A percentile compares a stretch with the other conserved stretches of the same genome.
Conservation (phyloP, 2,113 vertebrate species). For the Todiramphus chloris region DNA sequence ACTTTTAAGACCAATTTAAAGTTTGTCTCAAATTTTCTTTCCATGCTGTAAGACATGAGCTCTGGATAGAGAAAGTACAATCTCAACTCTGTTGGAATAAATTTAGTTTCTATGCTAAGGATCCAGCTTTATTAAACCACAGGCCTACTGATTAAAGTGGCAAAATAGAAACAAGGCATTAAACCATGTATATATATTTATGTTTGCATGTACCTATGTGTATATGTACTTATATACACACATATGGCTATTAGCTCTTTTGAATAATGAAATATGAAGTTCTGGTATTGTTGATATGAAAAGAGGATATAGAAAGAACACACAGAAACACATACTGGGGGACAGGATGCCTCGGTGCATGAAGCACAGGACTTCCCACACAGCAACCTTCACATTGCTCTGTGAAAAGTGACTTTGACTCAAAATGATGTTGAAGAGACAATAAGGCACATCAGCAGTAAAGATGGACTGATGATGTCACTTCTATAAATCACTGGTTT, state of each 20-base stretch:
- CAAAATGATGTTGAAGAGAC: neutral
- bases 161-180: neutral
- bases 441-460: neutral
- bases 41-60: neutral
- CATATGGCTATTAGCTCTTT: neutral
- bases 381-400: neutral
- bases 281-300: neutral
- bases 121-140: neutral
- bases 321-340: accelerated
- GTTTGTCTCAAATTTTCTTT: neutral
- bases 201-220: neutral
- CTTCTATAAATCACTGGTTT: neutral
- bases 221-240: neutral
- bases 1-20: neutral
- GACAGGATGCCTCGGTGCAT: neutral
- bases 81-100: neutral
- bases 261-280: neutral
- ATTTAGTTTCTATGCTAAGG: neutral
- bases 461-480: neutral
- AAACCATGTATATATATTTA: neutral
- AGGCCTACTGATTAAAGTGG: neutral
- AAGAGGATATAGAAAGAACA: neutral
- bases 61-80: neutral
- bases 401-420: neutral
- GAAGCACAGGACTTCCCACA: neutral